Evolutionary conservation across 1,140 invertebrate species (phyloP).

Genomic region (Atta colombica): DNA sequence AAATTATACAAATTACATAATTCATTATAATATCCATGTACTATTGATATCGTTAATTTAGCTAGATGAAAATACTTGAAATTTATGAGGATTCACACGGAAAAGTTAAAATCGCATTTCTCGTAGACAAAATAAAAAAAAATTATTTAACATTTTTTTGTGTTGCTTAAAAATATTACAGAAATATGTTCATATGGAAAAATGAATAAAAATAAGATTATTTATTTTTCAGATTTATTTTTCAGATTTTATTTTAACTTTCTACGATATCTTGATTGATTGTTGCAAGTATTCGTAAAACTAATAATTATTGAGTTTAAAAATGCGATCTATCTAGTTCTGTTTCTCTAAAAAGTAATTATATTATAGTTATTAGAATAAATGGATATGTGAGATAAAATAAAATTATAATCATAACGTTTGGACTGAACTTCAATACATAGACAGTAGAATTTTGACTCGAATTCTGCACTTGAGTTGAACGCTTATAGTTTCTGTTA

Average conservation of each 20-base stretch:
- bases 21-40: slow-evolving; percentile 58
- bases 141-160: not conserved
- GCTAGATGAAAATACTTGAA: slow-evolving; percentile 59
- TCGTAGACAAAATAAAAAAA: not conserved
- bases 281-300: not conserved
- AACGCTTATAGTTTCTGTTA: not conserved
- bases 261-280: not conserved
- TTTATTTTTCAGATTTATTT: not conserved
- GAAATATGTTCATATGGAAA: not conserved
- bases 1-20: slow-evolving; percentile 65
- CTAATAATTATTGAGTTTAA: not conserved
- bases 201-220: not conserved
- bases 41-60: slow-evolving; percentile 63
- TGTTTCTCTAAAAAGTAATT: not conserved
- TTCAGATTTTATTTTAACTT: not conserved
- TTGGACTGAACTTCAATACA: not conserved
- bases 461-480: not conserved
- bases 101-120: slow-evolving; percentile 14
- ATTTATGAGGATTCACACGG: slow-evolving; percentile 22
- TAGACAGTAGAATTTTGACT: not conserved
- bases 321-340: not conserved
- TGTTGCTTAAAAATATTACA: not conserved
- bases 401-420: not conserved
- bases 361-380: not conserved
- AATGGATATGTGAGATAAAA: not conserved